phyloP scores from a whole-genome alignment of 1,140 invertebrate species.

The Mizuhopecten yessoensis region DNA sequence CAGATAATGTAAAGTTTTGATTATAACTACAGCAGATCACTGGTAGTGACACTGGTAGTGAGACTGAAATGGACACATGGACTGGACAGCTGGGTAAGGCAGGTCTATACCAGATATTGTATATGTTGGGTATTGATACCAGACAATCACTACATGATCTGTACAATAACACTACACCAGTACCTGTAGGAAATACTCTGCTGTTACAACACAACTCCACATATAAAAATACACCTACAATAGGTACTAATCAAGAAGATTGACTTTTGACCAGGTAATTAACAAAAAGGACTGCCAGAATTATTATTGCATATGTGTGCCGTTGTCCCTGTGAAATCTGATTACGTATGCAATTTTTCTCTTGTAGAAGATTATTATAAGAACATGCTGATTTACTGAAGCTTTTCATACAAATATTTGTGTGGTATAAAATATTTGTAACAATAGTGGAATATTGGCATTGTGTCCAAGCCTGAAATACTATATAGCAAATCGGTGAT shows the following conservation, averaged over 20 bases:
- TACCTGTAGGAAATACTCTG: background rate
- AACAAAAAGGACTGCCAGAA: background rate
- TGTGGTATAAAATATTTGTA: slow-evolving; percentile 12
- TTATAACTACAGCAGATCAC: background rate
- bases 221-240: background rate
- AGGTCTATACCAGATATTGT: background rate
- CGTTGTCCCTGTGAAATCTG: background rate
- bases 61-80: too few relatives aligned
- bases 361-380: background rate
- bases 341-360: background rate
- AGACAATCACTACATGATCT: background rate
- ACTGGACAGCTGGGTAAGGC: background rate
- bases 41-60: background rate
- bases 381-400: background rate
- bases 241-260: background rate
- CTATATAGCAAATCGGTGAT: background rate
- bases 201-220: background rate
- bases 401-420: background rate
- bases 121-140: background rate
- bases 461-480: slow-evolving; percentile 8
- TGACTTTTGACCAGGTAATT: background rate
- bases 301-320: background rate
- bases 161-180: slow-evolving; percentile 19
- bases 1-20: background rate
- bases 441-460: slow-evolving; percentile 15